Evolutionary conservation across 2,113 vertebrate species (phyloP), one percentile per base, ranked within the genome.

Genomic region (Tiliqua scincoides): DNA sequence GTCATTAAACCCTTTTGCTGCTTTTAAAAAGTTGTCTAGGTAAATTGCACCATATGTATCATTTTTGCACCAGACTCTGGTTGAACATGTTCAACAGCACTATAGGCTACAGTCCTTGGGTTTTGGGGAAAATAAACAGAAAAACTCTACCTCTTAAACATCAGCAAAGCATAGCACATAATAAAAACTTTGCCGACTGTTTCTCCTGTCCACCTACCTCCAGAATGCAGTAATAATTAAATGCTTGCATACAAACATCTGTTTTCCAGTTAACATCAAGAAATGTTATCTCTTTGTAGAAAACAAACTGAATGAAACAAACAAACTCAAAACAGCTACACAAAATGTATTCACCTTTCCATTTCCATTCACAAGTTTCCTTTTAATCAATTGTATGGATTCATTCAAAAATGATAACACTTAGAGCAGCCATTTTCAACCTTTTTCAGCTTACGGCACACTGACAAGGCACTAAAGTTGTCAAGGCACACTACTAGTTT

Each of bases 251-350:
- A 30, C 25, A 20, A 78, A 8, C 11, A 54, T 7, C 32, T 54
- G 27, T 65, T 63, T n/a, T 68, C 43, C 23, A 61, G 12, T n/a
- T 57, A 57, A 57, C n/a, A n/a, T 75, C 75, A 21, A 82, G 57
- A 21, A 80, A 76, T 79, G 72, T 82, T 40, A 86, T 35, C 25
- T 21, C 61, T 48, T 40, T 81, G 15, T 21, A 83, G 75, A 89
- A 94, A 79, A 73, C 12, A 77, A 90, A 77, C 79, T 61, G 57
- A 83, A 21, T 57, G 40, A 67, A 3, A 32, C 9, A 35, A 61
- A 78, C 10, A 48, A 43, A 68, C 43, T 63, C 63, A 12, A 81
- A 68, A 2, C 11, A 85, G 9, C 61, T 63, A 75, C 43, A 84
- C 3, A 92, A n/a, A 81, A 48, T 20, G 4, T 37, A n/a, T 43